phyloP scores from a whole-genome alignment of 2,797 vertebrate species.

The Limnodromus scolopaceus region DNA sequence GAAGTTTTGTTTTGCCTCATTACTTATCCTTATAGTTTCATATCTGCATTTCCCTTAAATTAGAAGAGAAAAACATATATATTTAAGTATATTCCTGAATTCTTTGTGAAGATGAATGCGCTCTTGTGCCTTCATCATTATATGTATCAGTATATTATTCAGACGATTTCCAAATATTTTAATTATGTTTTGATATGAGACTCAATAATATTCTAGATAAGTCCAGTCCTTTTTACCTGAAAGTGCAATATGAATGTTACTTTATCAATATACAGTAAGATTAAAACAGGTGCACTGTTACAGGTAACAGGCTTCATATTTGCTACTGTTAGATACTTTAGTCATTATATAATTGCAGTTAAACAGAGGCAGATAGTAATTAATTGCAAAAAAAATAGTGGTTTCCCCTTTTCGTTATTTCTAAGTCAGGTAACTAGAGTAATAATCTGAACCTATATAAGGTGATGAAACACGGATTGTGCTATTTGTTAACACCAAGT shows the following conservation, averaged over 20 bases:
- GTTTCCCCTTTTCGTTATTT: background rate
- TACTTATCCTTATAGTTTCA: background rate
- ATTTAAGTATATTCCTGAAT: background rate
- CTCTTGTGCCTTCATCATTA: background rate
- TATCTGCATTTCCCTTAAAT: background rate
- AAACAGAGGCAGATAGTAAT: background rate
- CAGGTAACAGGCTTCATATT: background rate
- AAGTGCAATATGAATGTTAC: background rate
- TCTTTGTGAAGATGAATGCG: background rate
- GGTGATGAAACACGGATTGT: background rate
- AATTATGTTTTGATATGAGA: background rate
- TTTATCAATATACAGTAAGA: background rate
- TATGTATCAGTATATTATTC: background rate
- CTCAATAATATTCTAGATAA: background rate
- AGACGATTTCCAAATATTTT: background rate
- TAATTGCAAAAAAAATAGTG: background rate
- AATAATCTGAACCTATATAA: background rate
- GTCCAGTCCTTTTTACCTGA: background rate
- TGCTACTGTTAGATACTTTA: background rate
- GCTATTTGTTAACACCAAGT: background rate
- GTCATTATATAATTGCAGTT: background rate
- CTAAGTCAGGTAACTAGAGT: background rate
- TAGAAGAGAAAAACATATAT: background rate
- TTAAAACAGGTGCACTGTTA: background rate
- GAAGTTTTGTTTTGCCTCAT: background rate